A percentile compares a stretch with the other conserved stretches of the same genome.
These are phyloP conservation scores for Synergus gifuensis DNA, from an alignment of 2,888 invertebrate species.

Conservation along the genomic window DNA sequence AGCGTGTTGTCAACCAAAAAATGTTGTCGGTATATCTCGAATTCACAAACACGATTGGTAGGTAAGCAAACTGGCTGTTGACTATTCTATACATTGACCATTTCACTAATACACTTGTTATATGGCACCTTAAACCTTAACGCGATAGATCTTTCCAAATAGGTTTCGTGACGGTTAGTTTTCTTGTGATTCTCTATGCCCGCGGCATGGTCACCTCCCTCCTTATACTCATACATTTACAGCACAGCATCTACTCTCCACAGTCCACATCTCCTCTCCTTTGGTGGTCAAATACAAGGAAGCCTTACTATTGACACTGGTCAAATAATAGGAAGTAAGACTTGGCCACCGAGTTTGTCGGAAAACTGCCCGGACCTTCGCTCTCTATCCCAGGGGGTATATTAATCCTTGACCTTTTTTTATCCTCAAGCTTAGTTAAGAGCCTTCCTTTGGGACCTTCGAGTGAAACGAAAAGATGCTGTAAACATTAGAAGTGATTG, in stretches of 20 bases:
- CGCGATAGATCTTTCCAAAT: background rate
- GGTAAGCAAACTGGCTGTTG: background rate
- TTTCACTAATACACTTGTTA: background rate
- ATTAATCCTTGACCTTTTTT: slow-evolving; percentile 67
- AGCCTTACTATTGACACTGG: slow-evolving; percentile 66
- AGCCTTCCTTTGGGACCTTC: slow-evolving; percentile 45
- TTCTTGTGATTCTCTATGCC: slow-evolving; percentile 61
- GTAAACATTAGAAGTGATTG: slow-evolving; percentile 34
- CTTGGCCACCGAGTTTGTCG: slow-evolving; percentile 17
- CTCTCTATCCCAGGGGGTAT: slow-evolving; percentile 55
- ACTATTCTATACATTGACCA: background rate
- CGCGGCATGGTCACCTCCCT: slow-evolving; percentile 56
- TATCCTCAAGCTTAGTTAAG: slow-evolving; percentile 43
- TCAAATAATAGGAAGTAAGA: slow-evolving; percentile 48
- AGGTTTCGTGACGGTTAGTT: slow-evolving; percentile 41
- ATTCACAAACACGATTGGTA: background rate
- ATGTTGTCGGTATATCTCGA: background rate
- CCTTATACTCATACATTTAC: background rate
- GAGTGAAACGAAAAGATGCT: slow-evolving; percentile 55
- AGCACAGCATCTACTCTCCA: slow-evolving; percentile 49
- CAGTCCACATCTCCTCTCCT: slow-evolving; percentile 32
- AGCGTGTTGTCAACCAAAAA: background rate
- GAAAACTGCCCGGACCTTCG: background rate
- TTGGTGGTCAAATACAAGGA: slow-evolving; percentile 60
- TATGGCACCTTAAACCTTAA: background rate